These are phyloP conservation scores for Tyto alba DNA, from an alignment of 2,113 vertebrate species.

Conservation along the genomic window DNA sequence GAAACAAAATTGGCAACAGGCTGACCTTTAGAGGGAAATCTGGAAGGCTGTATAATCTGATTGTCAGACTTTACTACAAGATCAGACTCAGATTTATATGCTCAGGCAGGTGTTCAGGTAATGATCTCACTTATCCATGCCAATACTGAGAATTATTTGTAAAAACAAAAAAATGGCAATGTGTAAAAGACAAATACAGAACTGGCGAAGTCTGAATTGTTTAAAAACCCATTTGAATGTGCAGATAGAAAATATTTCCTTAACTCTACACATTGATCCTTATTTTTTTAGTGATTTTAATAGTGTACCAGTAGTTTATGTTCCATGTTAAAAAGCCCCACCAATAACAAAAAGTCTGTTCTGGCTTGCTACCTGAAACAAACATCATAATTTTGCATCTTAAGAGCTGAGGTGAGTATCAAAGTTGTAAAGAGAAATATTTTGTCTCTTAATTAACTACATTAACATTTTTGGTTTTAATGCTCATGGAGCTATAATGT, in stretches of 20 bases:
- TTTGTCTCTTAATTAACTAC: background rate
- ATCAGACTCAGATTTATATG: background rate
- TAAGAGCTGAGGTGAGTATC: background rate
- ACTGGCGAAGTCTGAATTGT: background rate
- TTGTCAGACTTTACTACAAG: background rate
- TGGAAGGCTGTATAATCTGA: background rate
- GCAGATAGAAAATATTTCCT: background rate
- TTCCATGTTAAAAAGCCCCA: background rate
- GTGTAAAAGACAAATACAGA: background rate
- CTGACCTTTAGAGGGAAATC: background rate
- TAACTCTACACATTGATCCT: background rate
- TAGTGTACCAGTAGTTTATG: background rate
- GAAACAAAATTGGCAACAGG: background rate
- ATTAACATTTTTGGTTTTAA: background rate
- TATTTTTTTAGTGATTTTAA: background rate
- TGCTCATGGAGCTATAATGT: accelerated
- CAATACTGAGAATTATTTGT: background rate
- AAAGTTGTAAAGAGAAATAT: background rate
- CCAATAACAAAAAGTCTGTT: background rate
- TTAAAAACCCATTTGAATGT: background rate
- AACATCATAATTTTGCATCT: background rate
- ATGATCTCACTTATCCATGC: background rate
- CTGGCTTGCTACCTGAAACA: background rate
- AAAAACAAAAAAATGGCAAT: background rate
- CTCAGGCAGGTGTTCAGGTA: background rate